Evolutionary conservation across 1,140 invertebrate genomes (phyloP).

Genomic region (Anadara kagoshimensis): DNA sequence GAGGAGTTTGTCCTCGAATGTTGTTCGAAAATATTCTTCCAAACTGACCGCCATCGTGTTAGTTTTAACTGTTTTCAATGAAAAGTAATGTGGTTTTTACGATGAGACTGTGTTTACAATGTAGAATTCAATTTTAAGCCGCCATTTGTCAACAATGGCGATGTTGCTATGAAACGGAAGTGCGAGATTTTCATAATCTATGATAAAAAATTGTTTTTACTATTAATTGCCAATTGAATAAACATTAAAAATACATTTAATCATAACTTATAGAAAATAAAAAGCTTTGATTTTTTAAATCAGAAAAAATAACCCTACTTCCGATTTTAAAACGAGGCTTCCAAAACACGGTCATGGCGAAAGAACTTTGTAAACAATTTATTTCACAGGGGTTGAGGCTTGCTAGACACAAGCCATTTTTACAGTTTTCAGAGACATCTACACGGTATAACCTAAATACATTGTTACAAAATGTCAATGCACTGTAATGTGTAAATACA

Average conservation of each 20-base stretch:
- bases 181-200: neutral
- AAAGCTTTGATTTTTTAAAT: neutral
- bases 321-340: constrained; percentile 23
- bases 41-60: constrained; percentile 70
- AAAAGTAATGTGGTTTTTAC: neutral
- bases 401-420: no score
- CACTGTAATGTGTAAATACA: no score
- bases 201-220: neutral
- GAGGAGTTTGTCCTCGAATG: constrained; percentile 74
- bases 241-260: no score
- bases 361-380: neutral
- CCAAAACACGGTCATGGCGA: constrained; percentile 20
- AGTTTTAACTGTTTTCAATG: constrained; percentile 1
- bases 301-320: constrained; percentile 8
- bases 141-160: constrained; percentile 51
- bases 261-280: no score
- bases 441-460: no score
- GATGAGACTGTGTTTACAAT: neutral
- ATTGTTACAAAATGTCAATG: no score
- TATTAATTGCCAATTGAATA: no score
- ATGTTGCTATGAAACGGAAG: constrained; percentile 33
- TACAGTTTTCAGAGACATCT: no score
- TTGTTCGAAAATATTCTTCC: constrained; percentile 73
- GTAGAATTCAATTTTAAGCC: neutral
- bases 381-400: no score